These are phyloP conservation scores for Ptychochromis oligacanthus DNA, from an alignment of 2,113 vertebrate species.

Conservation along the genomic window DNA sequence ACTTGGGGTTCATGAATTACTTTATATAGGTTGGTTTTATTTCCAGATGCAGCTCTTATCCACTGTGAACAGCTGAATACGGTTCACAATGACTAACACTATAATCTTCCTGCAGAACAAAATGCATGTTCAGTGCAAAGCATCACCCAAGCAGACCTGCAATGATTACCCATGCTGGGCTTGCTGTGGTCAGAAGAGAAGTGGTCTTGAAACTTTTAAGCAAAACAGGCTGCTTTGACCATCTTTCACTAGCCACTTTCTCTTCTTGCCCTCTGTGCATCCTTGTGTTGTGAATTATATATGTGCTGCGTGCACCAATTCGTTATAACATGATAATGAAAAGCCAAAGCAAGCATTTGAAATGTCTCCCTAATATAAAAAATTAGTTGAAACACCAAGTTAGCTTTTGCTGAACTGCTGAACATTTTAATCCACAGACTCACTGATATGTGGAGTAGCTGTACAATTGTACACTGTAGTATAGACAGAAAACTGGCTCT, in stretches of 20 bases:
- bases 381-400: no score
- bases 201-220: no score
- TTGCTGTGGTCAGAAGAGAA: no score
- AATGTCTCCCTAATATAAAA: not conserved
- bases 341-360: not conserved
- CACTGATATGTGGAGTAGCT: not conserved
- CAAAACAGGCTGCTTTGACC: not conserved
- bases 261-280: not conserved
- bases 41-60: not conserved
- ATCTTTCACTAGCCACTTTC: not conserved
- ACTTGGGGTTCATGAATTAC: not conserved
- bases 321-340: not conserved
- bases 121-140: not conserved
- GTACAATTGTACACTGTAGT: conserved; percentile 16
- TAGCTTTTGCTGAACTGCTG: not conserved
- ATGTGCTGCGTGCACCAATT: not conserved
- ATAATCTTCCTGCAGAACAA: not conserved
- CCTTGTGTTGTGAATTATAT: not conserved
- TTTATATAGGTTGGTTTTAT: not conserved
- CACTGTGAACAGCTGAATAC: no score
- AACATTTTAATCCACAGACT: not conserved
- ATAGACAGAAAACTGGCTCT: conserved; percentile 43
- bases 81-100: not conserved
- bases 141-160: no score
- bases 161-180: no score